Evolutionary conservation across 2,113 vertebrate genomes (phyloP).

Genomic region (Tretioscincus oriximinensis): DNA sequence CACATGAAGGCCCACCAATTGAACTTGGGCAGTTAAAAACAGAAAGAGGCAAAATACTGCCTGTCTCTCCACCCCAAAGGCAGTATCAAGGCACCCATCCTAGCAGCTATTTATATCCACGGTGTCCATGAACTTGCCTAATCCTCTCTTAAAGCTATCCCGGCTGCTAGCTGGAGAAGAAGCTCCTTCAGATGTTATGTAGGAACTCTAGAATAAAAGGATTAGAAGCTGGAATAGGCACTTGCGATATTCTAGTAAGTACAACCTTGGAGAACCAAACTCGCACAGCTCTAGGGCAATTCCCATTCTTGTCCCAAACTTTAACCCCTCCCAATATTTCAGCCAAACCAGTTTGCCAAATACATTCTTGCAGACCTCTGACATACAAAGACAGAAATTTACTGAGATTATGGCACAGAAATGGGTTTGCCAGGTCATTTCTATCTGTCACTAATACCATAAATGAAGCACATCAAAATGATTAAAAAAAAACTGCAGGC

Average conservation of each 20-base stretch:
- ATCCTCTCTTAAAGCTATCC: too few species aligned
- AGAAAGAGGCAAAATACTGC: too few species aligned
- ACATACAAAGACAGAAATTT: not conserved
- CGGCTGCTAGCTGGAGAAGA: too few species aligned
- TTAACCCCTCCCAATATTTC: not conserved
- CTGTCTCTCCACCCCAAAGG: too few species aligned
- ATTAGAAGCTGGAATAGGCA: not conserved
- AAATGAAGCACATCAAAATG: not conserved
- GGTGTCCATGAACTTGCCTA: too few species aligned
- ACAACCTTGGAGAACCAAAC: not conserved
- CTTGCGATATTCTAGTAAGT: constrained; percentile 2
- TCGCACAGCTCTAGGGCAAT: not conserved
- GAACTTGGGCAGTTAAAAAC: too few species aligned
- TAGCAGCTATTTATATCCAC: too few species aligned
- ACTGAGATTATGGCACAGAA: not conserved
- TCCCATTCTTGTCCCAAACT: not conserved
- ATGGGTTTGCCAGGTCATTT: not conserved
- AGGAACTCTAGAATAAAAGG: not conserved
- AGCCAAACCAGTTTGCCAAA: not conserved
- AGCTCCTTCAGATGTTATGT: too few species aligned
- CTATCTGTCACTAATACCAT: not conserved
- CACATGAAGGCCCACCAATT: too few species aligned
- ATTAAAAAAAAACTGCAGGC: accelerated
- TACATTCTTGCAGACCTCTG: constrained; percentile 7
- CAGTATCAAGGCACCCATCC: too few species aligned